Conservation (phyloP, 2,888 invertebrate species). For the Agonopterix heracliana region DNA sequence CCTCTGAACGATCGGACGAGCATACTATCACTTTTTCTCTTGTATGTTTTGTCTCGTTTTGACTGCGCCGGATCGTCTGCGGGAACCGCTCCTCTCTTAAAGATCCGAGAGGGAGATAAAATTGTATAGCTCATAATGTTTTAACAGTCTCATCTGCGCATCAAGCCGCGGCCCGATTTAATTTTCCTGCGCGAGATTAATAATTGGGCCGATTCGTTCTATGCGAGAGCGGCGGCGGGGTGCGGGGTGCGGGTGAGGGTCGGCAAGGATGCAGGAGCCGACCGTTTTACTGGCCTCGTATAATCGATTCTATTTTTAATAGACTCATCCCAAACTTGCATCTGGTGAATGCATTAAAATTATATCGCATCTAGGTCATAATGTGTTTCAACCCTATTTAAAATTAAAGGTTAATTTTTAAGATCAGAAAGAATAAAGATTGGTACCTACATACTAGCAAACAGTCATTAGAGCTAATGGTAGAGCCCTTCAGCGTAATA, state of each 20-base stretch:
- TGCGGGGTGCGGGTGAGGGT: slow-evolving; percentile 5
- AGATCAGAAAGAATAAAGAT: too few species aligned
- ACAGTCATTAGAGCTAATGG: too few species aligned
- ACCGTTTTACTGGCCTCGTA: slow-evolving; percentile 36
- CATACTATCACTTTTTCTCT: slow-evolving; percentile 34
- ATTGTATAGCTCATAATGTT: slow-evolving; percentile 71
- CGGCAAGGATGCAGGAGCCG: slow-evolving; percentile 40
- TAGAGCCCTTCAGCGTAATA: too few species aligned
- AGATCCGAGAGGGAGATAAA: slow-evolving; percentile 67
- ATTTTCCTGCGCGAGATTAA: slow-evolving; percentile 61
- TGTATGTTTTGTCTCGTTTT: slow-evolving; percentile 38
- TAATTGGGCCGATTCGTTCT: slow-evolving; percentile 72
- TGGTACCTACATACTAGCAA: too few species aligned
- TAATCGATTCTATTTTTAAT: slow-evolving; percentile 58
- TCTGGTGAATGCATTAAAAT: slow-evolving; percentile 20
- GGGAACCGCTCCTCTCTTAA: slow-evolving; percentile 46
- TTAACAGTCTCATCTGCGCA: slow-evolving; percentile 62
- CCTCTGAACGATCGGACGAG: slow-evolving; percentile 61
- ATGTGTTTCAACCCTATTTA: too few species aligned
- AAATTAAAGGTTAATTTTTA: too few species aligned
- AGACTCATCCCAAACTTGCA: slow-evolving; percentile 47
- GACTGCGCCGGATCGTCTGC: slow-evolving; percentile 69
- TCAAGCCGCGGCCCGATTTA: slow-evolving; percentile 53
- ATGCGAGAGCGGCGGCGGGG: slow-evolving; percentile 22
- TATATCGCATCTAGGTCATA: too few species aligned